Percentiles rank a stretch among this genome's conserved stretches.
Evolutionary conservation across 2,888 invertebrate genomes (phyloP).

Genomic region (Bursaphelenchus okinawaensis): DNA sequence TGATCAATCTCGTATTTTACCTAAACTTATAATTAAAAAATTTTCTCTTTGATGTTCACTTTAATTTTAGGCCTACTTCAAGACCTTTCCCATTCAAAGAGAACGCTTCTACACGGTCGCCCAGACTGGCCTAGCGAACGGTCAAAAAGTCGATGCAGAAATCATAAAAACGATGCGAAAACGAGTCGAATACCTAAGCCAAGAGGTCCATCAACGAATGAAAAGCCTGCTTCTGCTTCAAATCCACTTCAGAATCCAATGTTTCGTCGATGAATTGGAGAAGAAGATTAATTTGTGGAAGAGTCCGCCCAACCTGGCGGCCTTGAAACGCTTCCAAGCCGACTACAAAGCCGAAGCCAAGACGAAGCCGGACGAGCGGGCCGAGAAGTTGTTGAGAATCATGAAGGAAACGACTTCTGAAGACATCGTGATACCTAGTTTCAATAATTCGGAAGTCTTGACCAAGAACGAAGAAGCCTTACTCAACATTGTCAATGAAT

Average conservation of each 20-base stretch:
- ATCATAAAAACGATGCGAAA: constrained; percentile 41
- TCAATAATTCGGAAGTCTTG: constrained; percentile 4
- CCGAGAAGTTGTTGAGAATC: constrained; percentile 7
- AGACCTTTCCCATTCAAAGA: constrained; percentile 15
- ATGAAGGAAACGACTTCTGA: constrained; percentile 5
- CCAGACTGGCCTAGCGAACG: constrained; percentile 31
- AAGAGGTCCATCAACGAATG: constrained; percentile 40
- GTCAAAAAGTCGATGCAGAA: constrained; percentile 36
- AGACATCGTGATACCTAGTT: neutral
- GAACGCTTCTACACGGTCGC: constrained; percentile 12
- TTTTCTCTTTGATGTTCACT: neutral
- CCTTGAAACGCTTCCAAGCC: constrained; percentile 44
- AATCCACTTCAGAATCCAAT: constrained; percentile 41
- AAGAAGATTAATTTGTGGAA: constrained; percentile 38
- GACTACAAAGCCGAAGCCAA: constrained; percentile 23
- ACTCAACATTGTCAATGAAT: neutral
- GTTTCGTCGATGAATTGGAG: constrained; percentile 43
- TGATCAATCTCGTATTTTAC: no score
- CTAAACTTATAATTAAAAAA: neutral
- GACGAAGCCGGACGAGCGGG: constrained; percentile 7
- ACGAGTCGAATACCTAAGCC: constrained; percentile 38
- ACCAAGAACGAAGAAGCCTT: neutral
- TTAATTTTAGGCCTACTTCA: constrained; percentile 10
- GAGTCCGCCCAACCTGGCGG: constrained; percentile 38
- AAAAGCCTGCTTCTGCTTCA: constrained; percentile 40